A percentile compares a stretch with the other conserved stretches of the same genome.
Conservation (phyloP, 2,888 invertebrate genomes). For the Perdita meconis region DNA sequence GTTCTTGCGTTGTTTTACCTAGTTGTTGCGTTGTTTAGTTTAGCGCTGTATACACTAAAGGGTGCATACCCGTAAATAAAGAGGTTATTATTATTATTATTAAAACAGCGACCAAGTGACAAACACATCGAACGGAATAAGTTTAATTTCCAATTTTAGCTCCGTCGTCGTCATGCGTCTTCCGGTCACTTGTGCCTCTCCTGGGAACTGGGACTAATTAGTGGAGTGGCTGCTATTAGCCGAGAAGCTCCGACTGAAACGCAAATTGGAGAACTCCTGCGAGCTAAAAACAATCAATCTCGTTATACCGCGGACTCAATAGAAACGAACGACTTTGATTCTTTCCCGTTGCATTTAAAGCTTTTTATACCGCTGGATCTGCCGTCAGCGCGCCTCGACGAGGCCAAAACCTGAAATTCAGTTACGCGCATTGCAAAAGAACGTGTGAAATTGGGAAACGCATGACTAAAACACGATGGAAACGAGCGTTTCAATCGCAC, state of each 20-base stretch:
- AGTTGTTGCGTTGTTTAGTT: too few species aligned
- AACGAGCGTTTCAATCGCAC: conserved; percentile 33
- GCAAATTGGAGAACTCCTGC: conserved; percentile 25
- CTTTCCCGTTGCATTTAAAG: neutral
- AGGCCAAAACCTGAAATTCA: neutral
- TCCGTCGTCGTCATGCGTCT: conserved; percentile 42
- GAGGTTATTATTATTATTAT: too few species aligned
- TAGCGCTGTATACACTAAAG: too few species aligned
- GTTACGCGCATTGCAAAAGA: neutral
- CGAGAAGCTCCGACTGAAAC: conserved; percentile 37
- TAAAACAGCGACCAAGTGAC: conserved; percentile 44
- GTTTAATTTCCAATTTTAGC: conserved; percentile 69
- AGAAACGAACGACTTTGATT: conserved; percentile 40
- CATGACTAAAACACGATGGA: neutral
- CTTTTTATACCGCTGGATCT: neutral
- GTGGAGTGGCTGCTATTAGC: conserved; percentile 66
- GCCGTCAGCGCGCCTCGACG: neutral
- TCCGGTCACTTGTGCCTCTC: conserved; percentile 44
- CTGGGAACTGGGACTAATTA: conserved; percentile 73
- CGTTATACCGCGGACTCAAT: conserved; percentile 66
- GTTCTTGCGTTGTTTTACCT: too few species aligned
- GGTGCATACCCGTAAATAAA: too few species aligned
- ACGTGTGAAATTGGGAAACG: conserved; percentile 16
- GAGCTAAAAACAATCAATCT: conserved; percentile 75
- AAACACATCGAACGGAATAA: conserved; percentile 27